These are phyloP conservation scores for Pelosia muscerda DNA, from an alignment of 2,888 invertebrate species.

Conservation along the genomic window DNA sequence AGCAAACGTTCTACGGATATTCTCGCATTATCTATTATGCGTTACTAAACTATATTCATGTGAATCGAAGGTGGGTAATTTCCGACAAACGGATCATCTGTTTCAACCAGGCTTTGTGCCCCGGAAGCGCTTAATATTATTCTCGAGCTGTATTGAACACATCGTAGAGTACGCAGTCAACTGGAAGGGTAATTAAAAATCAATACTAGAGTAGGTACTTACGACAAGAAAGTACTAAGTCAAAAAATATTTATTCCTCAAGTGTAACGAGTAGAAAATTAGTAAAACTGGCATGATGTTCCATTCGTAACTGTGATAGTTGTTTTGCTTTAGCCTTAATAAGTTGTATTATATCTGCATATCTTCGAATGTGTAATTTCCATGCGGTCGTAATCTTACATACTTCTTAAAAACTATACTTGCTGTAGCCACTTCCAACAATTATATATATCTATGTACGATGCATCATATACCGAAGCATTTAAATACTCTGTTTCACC, in stretches of 20 bases:
- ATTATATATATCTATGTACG: not conserved
- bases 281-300: too few relatives aligned
- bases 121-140: constrained; percentile 23
- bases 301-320: too few relatives aligned
- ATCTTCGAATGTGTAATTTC: too few relatives aligned
- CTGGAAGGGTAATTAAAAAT: constrained; percentile 9
- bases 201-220: not conserved
- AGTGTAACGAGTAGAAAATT: too few relatives aligned
- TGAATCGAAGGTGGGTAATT: constrained; percentile 28
- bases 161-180: constrained; percentile 1
- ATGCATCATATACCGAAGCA: not conserved
- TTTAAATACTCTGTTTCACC: constrained; percentile 2
- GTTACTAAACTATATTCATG: constrained; percentile 25
- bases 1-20: not conserved
- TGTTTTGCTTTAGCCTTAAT: too few relatives aligned
- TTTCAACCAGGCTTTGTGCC: constrained; percentile 22
- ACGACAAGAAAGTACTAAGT: too few relatives aligned
- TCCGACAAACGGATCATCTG: constrained; percentile 24
- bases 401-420: not conserved
- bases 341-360: too few relatives aligned
- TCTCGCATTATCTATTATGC: too few relatives aligned
- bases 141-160: constrained; percentile 23
- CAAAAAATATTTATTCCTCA: too few relatives aligned
- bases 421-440: not conserved
- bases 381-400: not conserved